These are phyloP conservation scores for Caenorhabditis sp. DNA, from an alignment of 2,888 invertebrate species.

Conservation along the genomic window DNA sequence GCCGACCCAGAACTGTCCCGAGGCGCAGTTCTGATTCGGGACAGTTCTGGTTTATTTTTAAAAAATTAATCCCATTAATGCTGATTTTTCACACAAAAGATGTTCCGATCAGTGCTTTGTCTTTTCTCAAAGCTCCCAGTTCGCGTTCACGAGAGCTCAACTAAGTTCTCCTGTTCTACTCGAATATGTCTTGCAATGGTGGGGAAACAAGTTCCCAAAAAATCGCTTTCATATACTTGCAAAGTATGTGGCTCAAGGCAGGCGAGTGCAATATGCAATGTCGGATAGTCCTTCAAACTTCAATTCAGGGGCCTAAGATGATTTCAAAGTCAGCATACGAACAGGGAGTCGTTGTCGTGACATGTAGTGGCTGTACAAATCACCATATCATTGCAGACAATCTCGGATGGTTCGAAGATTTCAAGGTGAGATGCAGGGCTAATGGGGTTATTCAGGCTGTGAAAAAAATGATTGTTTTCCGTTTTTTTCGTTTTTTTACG, in stretches of 20 bases:
- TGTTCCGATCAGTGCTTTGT: background rate
- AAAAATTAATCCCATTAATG: too few species aligned
- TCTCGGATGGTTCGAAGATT: constrained; percentile 91
- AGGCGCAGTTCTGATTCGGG: too few species aligned
- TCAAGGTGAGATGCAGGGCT: constrained; percentile 55
- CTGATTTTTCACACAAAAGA: too few species aligned
- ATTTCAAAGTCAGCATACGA: constrained; percentile 76
- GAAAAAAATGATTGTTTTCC: too few species aligned
- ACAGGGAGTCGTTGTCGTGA: constrained; percentile 89
- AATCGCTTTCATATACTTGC: constrained; percentile 87
- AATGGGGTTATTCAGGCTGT: too few species aligned
- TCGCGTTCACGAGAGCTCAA: too few species aligned
- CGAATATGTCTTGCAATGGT: constrained; percentile 4
- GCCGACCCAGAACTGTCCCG: too few species aligned
- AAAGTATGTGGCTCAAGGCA: constrained; percentile 89
- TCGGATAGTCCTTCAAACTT: background rate
- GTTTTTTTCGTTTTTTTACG: too few species aligned
- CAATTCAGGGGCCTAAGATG: constrained; percentile 75
- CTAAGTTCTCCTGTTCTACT: background rate
- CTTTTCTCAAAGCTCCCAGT: background rate
- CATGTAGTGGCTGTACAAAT: constrained; percentile 89
- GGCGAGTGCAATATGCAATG: constrained; percentile 75
- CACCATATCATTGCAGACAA: constrained; percentile 96
- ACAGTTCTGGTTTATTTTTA: background rate
- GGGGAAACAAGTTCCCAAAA: constrained; percentile 56